These are phyloP conservation scores for Eulemur rufifrons DNA, from an alignment of 2,113 vertebrate species.

Conservation along the genomic window DNA sequence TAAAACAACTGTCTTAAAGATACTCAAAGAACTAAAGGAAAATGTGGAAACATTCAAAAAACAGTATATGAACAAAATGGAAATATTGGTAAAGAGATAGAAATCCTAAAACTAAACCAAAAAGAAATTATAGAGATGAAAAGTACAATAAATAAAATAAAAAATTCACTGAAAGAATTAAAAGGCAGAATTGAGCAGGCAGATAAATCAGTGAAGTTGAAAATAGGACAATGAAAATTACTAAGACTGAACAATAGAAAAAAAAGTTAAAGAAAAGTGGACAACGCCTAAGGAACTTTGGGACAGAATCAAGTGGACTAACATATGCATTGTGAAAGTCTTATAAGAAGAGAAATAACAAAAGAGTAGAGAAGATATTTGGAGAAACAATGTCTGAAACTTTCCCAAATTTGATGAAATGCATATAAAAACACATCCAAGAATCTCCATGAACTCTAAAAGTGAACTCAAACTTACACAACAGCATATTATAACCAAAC, in stretches of 20 bases:
- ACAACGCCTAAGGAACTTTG: background rate
- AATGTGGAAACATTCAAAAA: background rate
- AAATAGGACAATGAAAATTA: background rate
- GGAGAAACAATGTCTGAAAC: background rate
- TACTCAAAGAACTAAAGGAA: background rate
- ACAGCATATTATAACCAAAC: background rate
- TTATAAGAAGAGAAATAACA: background rate
- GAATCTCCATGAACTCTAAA: background rate
- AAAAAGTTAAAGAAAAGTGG: background rate
- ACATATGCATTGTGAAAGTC: background rate
- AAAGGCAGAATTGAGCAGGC: background rate
- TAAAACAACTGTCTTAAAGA: background rate
- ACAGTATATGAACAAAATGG: background rate
- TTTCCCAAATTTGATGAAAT: background rate
- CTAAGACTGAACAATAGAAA: background rate
- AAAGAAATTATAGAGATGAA: background rate
- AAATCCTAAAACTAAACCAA: background rate
- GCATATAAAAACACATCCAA: background rate
- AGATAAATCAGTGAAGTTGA: background rate
- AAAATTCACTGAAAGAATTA: background rate
- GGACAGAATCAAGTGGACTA: background rate
- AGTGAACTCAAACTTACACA: background rate
- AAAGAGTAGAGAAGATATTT: background rate
- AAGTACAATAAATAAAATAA: background rate
- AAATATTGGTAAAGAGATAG: background rate